Conservation (phyloP, 2,113 vertebrate species). For the Trematocara marginatum region DNA sequence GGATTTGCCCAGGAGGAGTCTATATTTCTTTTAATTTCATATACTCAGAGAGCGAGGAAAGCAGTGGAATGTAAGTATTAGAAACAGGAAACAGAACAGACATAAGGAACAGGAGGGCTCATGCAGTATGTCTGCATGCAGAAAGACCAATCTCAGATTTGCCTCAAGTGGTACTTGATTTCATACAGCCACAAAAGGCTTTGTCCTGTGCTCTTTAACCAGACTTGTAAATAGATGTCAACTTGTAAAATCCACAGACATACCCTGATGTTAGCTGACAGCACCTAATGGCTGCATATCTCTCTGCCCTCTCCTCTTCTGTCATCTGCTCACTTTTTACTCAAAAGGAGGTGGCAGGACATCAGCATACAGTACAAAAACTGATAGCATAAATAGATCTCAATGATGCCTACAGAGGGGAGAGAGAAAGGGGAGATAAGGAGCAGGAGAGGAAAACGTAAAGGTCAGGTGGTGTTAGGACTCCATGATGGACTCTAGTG, state of each 20-base stretch:
- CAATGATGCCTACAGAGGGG: background rate
- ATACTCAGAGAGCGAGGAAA: background rate
- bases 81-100: background rate
- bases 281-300: background rate
- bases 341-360: background rate
- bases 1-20: background rate
- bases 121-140: background rate
- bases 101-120: background rate
- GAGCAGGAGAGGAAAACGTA: background rate
- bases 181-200: background rate
- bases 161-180: background rate
- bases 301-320: background rate
- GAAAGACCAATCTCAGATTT: background rate
- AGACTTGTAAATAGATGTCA: background rate
- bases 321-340: background rate
- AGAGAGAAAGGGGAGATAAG: background rate
- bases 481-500: background rate
- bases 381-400: background rate
- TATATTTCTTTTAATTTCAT: background rate
- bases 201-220: background rate
- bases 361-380: background rate
- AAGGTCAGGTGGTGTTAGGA: background rate
- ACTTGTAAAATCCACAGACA: background rate
- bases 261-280: background rate
- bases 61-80: background rate